Conservation (phyloP, 2,888 invertebrate genomes). For the Mythimna loreyi region DNA sequence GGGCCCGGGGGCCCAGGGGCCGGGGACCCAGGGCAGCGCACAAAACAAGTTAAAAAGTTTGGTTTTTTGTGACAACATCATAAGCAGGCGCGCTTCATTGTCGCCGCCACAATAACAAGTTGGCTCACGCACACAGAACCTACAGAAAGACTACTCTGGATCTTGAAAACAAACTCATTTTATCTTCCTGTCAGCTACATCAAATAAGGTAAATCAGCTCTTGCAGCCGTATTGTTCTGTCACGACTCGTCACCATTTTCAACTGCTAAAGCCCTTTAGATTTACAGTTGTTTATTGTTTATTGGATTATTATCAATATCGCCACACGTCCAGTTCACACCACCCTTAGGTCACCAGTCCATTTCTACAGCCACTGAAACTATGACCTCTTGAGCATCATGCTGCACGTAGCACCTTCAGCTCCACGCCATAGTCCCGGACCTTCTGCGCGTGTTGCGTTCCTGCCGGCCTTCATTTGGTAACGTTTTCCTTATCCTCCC, state of each 20-base stretch:
- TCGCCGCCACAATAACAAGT: slow-evolving; percentile 56
- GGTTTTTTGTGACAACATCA: slow-evolving; percentile 54
- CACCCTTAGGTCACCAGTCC: not conserved
- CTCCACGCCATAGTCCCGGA: not conserved
- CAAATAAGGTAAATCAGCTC: not conserved
- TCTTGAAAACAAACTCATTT: not conserved
- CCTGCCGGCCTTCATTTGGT: slow-evolving; percentile 18
- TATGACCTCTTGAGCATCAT: not conserved
- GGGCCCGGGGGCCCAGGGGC: not conserved
- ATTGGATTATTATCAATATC: not conserved
- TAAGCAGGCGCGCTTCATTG: slow-evolving; percentile 57
- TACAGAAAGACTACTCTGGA: slow-evolving; percentile 17
- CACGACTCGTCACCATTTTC: not conserved
- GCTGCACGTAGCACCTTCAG: not conserved
- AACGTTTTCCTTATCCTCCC: slow-evolving; percentile 6
- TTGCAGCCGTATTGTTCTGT: no score
- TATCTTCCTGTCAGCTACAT: not conserved
- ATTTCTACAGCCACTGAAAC: not conserved
- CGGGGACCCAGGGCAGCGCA: slow-evolving; percentile 1
- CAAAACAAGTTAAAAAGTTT: slow-evolving; percentile 59
- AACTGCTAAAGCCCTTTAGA: no score
- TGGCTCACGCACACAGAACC: not conserved
- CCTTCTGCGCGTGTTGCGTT: not conserved
- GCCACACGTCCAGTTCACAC: no score
- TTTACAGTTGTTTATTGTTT: not conserved